These are phyloP conservation scores for Therioaphis trifolii DNA, from an alignment of 2,888 invertebrate species.

Conservation along the genomic window DNA sequence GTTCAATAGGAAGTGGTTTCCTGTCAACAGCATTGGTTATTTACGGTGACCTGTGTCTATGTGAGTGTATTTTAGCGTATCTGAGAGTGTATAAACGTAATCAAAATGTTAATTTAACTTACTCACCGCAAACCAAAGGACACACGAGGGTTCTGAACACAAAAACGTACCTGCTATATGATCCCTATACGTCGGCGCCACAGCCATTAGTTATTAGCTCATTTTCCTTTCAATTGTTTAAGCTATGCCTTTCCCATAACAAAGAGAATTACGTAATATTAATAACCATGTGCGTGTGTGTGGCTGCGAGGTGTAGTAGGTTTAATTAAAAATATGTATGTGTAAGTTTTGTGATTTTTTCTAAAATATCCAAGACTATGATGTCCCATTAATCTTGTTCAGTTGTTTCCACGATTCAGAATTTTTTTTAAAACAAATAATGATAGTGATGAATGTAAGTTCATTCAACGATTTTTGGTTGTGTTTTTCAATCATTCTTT, in stretches of 20 bases:
- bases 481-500: no score
- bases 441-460: no score
- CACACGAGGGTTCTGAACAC: background rate
- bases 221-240: slow-evolving; percentile 10
- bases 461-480: no score
- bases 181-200: background rate
- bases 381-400: background rate
- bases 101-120: slow-evolving; percentile 57
- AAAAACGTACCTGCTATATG: slow-evolving; percentile 10
- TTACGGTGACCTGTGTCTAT: background rate
- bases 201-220: background rate
- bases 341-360: background rate
- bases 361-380: background rate
- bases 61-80: no score
- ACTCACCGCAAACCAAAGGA: slow-evolving; percentile 22
- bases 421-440: background rate
- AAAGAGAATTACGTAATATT: slow-evolving; percentile 7
- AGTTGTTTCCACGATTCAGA: background rate
- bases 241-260: background rate
- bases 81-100: background rate
- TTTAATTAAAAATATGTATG: background rate
- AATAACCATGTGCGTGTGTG: background rate
- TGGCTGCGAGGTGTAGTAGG: no score
- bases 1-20: slow-evolving; percentile 30
- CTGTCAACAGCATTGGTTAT: slow-evolving; percentile 1